Percentiles rank a stretch among this genome's conserved stretches.
phyloP scores from a whole-genome alignment of 2,113 vertebrate genomes.

The Camarhynchus parvulus region DNA sequence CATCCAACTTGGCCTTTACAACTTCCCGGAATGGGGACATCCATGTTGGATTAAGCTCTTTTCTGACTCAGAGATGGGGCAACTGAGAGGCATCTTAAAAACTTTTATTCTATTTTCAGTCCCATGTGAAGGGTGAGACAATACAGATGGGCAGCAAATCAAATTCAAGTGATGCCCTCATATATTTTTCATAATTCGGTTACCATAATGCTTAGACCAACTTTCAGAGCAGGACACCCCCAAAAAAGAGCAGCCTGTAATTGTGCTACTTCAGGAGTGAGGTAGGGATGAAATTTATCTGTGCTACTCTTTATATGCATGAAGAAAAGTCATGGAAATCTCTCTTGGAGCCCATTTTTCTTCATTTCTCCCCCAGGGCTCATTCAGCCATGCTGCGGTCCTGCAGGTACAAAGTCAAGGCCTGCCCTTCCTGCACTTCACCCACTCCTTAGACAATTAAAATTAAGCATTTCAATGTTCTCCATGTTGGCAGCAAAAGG shows the following conservation, averaged over 20 bases:
- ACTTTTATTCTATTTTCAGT: neutral
- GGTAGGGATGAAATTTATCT: neutral
- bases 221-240: neutral
- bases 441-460: neutral
- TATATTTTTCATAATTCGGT: neutral
- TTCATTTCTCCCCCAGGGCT: neutral
- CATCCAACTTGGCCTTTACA: neutral
- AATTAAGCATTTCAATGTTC: neutral
- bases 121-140: neutral
- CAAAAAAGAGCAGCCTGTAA: neutral
- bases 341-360: neutral
- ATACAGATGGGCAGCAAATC: neutral
- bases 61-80: neutral
- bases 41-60: neutral
- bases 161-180: neutral
- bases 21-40: neutral
- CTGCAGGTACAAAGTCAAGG: neutral
- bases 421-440: neutral
- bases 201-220: rapidly evolving
- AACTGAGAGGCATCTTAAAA: neutral
- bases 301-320: neutral
- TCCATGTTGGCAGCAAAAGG: neutral
- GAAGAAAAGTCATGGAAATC: neutral
- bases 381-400: neutral
- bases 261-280: rapidly evolving